These are phyloP conservation scores for Halcyon malimbica DNA, from an alignment of 2,113 vertebrate species.

Conservation along the genomic window DNA sequence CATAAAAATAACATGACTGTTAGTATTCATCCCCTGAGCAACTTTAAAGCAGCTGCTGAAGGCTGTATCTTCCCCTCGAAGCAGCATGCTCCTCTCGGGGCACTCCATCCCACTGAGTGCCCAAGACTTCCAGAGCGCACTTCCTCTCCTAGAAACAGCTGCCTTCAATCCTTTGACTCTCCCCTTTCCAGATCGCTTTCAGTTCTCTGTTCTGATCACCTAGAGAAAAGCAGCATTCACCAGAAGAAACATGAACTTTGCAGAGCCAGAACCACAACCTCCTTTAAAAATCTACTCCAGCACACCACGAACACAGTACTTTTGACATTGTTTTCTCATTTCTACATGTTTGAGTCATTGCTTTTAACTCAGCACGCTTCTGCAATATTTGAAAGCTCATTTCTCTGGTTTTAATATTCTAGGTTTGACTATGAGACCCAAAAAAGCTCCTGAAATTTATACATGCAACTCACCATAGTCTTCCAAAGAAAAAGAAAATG, in stretches of 20 bases:
- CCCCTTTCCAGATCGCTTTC: background rate
- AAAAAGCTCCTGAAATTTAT: background rate
- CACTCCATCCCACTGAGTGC: background rate
- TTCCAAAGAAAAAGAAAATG: background rate
- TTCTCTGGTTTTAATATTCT: background rate
- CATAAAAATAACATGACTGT: background rate
- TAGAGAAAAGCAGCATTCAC: background rate
- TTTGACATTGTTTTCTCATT: background rate
- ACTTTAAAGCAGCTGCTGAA: background rate
- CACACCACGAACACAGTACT: background rate
- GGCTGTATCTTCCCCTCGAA: background rate
- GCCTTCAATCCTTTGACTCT: background rate
- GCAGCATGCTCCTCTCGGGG: background rate
- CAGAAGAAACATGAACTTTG: background rate
- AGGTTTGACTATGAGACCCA: background rate
- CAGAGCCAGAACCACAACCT: background rate
- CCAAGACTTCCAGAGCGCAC: background rate
- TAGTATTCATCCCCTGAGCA: background rate
- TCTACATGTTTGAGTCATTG: background rate
- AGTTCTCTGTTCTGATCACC: background rate
- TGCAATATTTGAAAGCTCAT: background rate
- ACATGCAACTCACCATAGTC: background rate
- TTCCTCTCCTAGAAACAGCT: background rate
- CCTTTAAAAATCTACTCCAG: background rate
- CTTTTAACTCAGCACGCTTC: background rate